These are phyloP conservation scores for Galbula dea DNA, from an alignment of 2,113 vertebrate species.

Conservation along the genomic window DNA sequence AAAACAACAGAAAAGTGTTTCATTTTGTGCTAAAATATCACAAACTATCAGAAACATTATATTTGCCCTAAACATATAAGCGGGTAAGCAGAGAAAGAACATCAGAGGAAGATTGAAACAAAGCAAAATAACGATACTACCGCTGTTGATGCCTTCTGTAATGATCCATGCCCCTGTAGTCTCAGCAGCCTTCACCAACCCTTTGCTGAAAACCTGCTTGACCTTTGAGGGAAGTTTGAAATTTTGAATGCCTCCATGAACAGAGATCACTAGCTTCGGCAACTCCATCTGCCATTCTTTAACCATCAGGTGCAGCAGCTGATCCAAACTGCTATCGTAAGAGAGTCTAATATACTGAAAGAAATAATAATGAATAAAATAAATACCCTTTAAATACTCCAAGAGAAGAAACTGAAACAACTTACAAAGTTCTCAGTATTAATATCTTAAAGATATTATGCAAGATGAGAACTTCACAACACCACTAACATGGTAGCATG, in stretches of 20 bases:
- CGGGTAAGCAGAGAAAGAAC: neutral
- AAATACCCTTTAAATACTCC: neutral
- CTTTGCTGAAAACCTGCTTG: constrained; percentile 87
- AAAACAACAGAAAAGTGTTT: neutral
- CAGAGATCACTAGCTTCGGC: constrained; percentile 90
- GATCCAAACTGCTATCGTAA: constrained; percentile 85
- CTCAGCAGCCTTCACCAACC: constrained; percentile 88
- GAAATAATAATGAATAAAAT: neutral
- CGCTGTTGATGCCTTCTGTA: constrained; percentile 91
- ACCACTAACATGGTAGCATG: neutral
- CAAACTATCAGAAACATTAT: neutral
- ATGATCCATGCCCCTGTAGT: constrained; percentile 95
- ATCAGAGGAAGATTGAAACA: neutral
- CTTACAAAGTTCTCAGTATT: neutral
- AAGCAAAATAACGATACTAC: constrained; percentile 57
- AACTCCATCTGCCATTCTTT: constrained; percentile 95
- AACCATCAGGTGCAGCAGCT: constrained; percentile 87
- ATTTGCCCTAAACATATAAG: neutral
- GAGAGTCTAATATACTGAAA: constrained; percentile 88
- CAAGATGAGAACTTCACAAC: neutral
- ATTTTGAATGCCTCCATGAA: constrained; percentile 90
- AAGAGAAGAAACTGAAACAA: neutral
- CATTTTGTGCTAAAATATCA: neutral
- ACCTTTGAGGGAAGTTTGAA: constrained; percentile 85
- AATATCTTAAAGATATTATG: neutral